Percentiles rank a stretch among this genome's conserved stretches.
Evolutionary conservation across 2,113 vertebrate genomes (phyloP).

Genomic region (Riparia riparia): DNA sequence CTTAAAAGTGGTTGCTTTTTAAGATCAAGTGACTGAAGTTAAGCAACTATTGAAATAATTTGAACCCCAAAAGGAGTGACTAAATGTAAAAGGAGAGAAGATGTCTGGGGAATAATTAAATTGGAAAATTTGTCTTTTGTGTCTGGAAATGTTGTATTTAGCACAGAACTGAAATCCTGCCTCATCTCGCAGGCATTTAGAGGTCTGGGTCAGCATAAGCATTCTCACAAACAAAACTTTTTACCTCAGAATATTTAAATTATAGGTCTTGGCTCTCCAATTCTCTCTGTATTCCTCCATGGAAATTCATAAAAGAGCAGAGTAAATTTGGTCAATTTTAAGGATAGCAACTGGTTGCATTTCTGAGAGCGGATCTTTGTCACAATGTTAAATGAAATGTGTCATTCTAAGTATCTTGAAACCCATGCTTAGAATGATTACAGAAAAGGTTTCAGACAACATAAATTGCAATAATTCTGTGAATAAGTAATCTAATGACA

Average conservation of each 20-base stretch:
- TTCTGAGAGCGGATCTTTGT: not conserved
- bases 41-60: not conserved
- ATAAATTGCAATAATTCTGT: not conserved
- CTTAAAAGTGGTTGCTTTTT: not conserved
- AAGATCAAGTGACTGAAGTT: not conserved
- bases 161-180: not conserved
- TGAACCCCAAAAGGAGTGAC: not conserved
- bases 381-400: not conserved
- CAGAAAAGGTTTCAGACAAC: not conserved
- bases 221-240: not conserved
- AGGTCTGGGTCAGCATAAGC: not conserved
- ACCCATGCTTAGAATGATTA: not conserved
- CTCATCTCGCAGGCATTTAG: not conserved
- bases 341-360: not conserved
- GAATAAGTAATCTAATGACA: not conserved
- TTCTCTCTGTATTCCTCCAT: not conserved
- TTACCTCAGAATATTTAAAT: not conserved
- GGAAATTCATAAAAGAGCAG: not conserved
- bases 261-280: not conserved
- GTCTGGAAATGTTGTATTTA: not conserved
- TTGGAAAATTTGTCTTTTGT: not conserved
- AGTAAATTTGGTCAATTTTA: not conserved
- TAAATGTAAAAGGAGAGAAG: not conserved
- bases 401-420: not conserved
- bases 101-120: not conserved